Conservation (phyloP, 1,140 invertebrate genomes). For the Trichoplusia ni region DNA sequence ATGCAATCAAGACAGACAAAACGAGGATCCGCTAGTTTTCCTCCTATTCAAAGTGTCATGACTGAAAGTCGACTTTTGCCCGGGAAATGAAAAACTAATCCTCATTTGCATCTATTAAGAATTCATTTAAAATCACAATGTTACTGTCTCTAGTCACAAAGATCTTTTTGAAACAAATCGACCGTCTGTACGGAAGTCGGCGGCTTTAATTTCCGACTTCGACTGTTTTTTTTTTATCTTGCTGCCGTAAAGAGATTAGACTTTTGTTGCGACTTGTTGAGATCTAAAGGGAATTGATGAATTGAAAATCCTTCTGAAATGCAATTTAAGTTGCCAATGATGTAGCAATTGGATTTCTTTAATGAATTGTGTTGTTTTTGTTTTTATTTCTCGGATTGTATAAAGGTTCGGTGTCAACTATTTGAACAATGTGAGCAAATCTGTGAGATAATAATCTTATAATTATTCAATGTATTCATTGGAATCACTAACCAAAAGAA, state of each 20-base stretch:
- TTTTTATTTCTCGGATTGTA: not conserved
- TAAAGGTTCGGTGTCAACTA: no score
- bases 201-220: constrained; percentile 57
- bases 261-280: constrained; percentile 21
- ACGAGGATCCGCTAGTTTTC: not conserved
- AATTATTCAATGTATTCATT: no score
- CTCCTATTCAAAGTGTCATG: not conserved
- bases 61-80: constrained; percentile 1
- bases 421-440: no score
- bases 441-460: no score
- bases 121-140: constrained; percentile 62
- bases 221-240: constrained; percentile 49
- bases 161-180: constrained; percentile 28
- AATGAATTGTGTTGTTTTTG: not conserved
- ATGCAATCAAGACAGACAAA: constrained; percentile 10
- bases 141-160: constrained; percentile 25
- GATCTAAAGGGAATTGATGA: constrained; percentile 11
- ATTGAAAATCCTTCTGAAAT: no score
- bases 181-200: constrained; percentile 38
- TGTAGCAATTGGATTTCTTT: not conserved
- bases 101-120: constrained; percentile 38
- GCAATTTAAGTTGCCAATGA: not conserved
- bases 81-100: constrained; percentile 14
- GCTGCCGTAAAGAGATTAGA: constrained; percentile 27
- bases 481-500: no score